Conservation (phyloP, 1,140 invertebrate genomes). For the Zaprionus kolodkinae region DNA sequence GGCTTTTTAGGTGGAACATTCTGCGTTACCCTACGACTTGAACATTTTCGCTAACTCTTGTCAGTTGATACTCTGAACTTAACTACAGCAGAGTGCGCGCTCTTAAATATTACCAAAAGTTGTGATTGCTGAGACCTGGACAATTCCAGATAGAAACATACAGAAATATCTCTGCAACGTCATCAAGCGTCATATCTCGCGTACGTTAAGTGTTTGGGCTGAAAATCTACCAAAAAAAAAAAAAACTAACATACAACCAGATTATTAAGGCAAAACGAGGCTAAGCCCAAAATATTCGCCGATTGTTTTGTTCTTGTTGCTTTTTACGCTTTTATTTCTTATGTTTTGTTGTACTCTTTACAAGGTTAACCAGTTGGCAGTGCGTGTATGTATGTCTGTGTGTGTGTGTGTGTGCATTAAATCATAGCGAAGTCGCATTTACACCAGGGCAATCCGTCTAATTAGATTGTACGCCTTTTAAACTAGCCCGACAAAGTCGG, state of each 20-base stretch:
- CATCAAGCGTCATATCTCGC: slow-evolving; percentile 6
- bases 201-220: slow-evolving; percentile 1
- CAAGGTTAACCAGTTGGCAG: slow-evolving; percentile 64
- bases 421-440: slow-evolving; percentile 32
- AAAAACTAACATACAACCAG: slow-evolving; percentile 10
- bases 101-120: neutral
- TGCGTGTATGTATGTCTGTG: slow-evolving; percentile 23
- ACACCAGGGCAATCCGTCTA: slow-evolving; percentile 20
- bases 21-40: neutral
- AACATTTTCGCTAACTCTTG: slow-evolving; percentile 1
- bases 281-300: slow-evolving; percentile 17
- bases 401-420: slow-evolving; percentile 11
- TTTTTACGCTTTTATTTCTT: slow-evolving; percentile 29
- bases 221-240: neutral
- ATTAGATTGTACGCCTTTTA: slow-evolving; percentile 24
- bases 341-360: slow-evolving; percentile 42
- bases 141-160: slow-evolving; percentile 7
- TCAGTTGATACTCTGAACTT: slow-evolving; percentile 40
- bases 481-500: neutral
- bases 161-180: neutral
- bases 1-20: neutral
- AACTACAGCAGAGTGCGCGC: slow-evolving; percentile 4
- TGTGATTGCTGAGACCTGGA: neutral
- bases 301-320: slow-evolving; percentile 26
- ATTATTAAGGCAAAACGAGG: slow-evolving; percentile 23